Evolutionary conservation across 2,797 vertebrate genomes (phyloP), one percentile per base, ranked within the genome.

Genomic region (Gymnoscopelus braueri): DNA sequence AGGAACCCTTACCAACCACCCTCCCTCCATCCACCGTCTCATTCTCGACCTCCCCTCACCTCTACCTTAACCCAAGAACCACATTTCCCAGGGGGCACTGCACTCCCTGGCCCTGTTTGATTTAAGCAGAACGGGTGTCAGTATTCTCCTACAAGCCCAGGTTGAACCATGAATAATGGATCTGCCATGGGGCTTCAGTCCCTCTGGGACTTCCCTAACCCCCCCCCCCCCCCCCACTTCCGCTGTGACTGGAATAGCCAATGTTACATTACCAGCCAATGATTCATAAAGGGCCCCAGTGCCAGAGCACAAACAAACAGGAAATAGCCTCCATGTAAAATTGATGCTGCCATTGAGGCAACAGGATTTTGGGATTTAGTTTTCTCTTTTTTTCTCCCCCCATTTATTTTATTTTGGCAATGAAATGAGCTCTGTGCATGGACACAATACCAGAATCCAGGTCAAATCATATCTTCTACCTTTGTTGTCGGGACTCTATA

Each of bases 161-260:
- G 87, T 90, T 92, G 90, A 93, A 83, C 68, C 82, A 94, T 94
- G 93, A 94, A 95, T 94, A 94, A 94, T 94, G 89, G 85, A 94
- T 92, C 81, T 85, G 88, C 89, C 87, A 91, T 67, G 71, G 83
- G 92, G 88, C 81, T 85, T 80, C 65, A 78, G 81, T 85, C 80
- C 90, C 88, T 78, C 64, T 75, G 89, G 88, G 92, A 91, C 85
- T 89, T 60, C 82, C 79, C 39, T 9, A 86, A 76, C 84, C 82
- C 86, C 77, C 86, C 87, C 75, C 85, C 86, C 77, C 80, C 72
- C 19, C 15, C 68, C 69, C 78, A 51, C 75, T 83, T 79, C 79
- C 60, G 71, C 85, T 89, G 87, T 93, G 93, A 92, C 88, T 88
- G 69, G 93, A 94, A 95, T 94, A 90, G 90, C 88, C 90, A 92